A percentile compares a stretch with the other conserved stretches of the same genome.
Conservation (phyloP, 2,113 vertebrate species). For the Phoxinus phoxinus region DNA sequence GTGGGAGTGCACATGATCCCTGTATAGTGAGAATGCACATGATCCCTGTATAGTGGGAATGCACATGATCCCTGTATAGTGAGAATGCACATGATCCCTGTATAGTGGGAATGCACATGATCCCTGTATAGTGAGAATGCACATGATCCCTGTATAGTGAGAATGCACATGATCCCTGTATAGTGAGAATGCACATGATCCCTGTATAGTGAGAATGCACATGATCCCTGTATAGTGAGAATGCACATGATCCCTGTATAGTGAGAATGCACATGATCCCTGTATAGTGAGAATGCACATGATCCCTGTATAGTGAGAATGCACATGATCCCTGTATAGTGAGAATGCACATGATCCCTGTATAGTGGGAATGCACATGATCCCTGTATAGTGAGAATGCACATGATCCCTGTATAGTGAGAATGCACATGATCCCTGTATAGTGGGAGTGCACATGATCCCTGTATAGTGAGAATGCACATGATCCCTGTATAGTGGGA, state of each 20-base stretch:
- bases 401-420: neutral
- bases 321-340: neutral
- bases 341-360: neutral
- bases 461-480: neutral
- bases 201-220: neutral
- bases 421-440: neutral
- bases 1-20: neutral
- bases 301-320: too few relatives aligned
- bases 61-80: neutral
- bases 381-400: too few relatives aligned
- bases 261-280: neutral
- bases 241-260: neutral
- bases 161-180: neutral
- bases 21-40: neutral
- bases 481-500: neutral
- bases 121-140: too few relatives aligned
- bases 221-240: neutral
- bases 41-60: neutral
- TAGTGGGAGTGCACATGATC: neutral
- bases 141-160: neutral
- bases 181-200: neutral
- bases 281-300: neutral
- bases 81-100: neutral
- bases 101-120: neutral
- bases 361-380: neutral